Conservation (phyloP, 2,797 vertebrate species). For the Buceros bicornis region DNA sequence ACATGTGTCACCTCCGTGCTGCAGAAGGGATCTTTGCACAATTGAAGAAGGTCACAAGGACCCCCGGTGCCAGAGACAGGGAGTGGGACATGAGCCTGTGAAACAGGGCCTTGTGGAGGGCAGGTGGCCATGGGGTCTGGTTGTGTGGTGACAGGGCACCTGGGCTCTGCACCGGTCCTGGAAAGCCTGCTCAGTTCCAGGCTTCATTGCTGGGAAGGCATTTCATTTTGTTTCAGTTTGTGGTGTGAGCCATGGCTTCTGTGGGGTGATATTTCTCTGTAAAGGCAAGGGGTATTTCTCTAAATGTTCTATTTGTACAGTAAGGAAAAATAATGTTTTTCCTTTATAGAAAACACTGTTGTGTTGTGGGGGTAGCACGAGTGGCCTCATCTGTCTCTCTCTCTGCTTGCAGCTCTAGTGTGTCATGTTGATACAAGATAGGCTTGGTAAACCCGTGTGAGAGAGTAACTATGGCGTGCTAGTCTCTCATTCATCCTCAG, state of each 20-base stretch:
- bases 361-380: not conserved
- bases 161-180: fast-evolving
- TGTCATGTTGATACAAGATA: conserved; percentile 32
- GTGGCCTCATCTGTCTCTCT: conserved; percentile 31
- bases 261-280: not conserved
- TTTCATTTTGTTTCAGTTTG: not conserved
- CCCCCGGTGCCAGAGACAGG: not conserved
- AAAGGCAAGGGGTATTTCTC: conserved; percentile 34
- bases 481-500: conserved; percentile 26
- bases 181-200: not conserved
- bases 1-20: fast-evolving
- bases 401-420: conserved; percentile 15
- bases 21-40: not conserved
- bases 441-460: conserved; percentile 15
- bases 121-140: not conserved
- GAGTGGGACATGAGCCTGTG: fast-evolving
- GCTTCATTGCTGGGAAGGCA: not conserved
- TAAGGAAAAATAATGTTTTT: conserved; percentile 23
- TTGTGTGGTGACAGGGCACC: fast-evolving
- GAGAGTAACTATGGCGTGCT: not conserved
- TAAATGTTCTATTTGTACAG: conserved; percentile 43
- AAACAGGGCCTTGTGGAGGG: not conserved
- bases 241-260: not conserved
- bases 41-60: not conserved
- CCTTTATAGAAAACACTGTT: not conserved